These are phyloP conservation scores for Melanotaenia duboulayi DNA, from an alignment of 2,113 vertebrate species.

Conservation along the genomic window DNA sequence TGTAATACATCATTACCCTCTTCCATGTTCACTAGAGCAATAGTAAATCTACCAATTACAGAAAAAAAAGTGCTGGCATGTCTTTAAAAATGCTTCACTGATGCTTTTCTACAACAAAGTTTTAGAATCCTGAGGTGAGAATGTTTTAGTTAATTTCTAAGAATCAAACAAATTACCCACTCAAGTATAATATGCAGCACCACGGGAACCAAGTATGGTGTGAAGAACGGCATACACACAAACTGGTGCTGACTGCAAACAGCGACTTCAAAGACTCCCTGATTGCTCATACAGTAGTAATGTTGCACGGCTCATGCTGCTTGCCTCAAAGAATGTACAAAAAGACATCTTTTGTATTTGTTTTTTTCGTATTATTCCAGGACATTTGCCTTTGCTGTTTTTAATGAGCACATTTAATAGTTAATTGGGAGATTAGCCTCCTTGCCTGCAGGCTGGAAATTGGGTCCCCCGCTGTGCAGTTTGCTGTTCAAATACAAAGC, in stretches of 20 bases:
- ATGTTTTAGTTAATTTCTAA: conserved; percentile 37
- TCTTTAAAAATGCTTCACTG: not conserved
- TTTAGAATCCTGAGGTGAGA: conserved; percentile 11
- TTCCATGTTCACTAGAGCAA: conserved; percentile 12
- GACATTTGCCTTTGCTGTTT: conserved; percentile 63
- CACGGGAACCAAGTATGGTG: conserved; percentile 34
- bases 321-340: conserved; percentile 42
- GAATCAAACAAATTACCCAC: conserved; percentile 51
- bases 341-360: conserved; percentile 53
- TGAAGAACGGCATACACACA: conserved; percentile 30
- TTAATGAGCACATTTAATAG: conserved; percentile 72
- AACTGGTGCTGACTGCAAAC: conserved; percentile 25
- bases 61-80: conserved; percentile 7
- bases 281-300: conserved; percentile 23
- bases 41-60: conserved; percentile 36
- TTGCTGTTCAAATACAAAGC: conserved; percentile 69
- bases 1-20: conserved; percentile 16
- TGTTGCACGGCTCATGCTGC: conserved; percentile 9
- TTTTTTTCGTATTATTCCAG: conserved; percentile 57
- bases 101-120: conserved; percentile 19
- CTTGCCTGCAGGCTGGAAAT: conserved; percentile 61
- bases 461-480: conserved; percentile 62
- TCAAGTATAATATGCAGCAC: conserved; percentile 36
- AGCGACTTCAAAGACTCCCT: conserved; percentile 26
- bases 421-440: conserved; percentile 75